Base-by-base conservation (phyloP, 1,140 invertebrate species). In the Ericerus pela region DNA sequence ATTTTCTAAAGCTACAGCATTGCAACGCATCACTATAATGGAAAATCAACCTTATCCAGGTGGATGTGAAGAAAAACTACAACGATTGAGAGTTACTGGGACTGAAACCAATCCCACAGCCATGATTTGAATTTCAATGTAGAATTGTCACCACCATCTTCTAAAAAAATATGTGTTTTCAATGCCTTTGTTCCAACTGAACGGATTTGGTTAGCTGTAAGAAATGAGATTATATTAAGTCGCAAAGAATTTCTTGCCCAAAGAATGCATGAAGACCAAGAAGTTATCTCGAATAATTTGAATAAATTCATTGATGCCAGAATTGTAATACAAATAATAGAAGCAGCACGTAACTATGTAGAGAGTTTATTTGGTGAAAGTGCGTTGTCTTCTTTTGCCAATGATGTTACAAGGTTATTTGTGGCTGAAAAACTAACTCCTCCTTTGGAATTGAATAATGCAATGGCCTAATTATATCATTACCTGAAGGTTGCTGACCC, bases 261-360 rank as follows among this genome's bases (percentile, higher is more conserved):
- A 16, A 51, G 47, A 51, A 16, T 28, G 4, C 6, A 8, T 51
- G 24, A 12, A 51, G 47, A 51, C 24, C 47, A 51, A 51, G 14
- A n/a, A 51, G 30, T 10, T 14, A 14, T 51, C 30, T 28, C 30
- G 30, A 28, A 51, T 8, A n/a, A 28, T 18, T 28, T 28, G 26
- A 51, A 51, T 51, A 51, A 51, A 51, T 51, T 28, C 30, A 51
- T 28, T n/a, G n/a, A n/a, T n/a, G n/a, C n/a, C n/a, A n/a, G n/a
- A n/a, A n/a, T n/a, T n/a, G n/a, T n/a, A n/a, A n/a, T n/a, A n/a
- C n/a, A n/a, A n/a, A n/a, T n/a, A n/a, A n/a, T n/a, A n/a, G n/a
- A n/a, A n/a, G n/a, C n/a, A n/a, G n/a, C n/a, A n/a, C n/a, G n/a
- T n/a, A n/a, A n/a, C n/a, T n/a, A n/a, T n/a, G n/a, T n/a, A n/a